phyloP scores from a whole-genome alignment of 2,797 vertebrate genomes.

The Macropodus opercularis region DNA sequence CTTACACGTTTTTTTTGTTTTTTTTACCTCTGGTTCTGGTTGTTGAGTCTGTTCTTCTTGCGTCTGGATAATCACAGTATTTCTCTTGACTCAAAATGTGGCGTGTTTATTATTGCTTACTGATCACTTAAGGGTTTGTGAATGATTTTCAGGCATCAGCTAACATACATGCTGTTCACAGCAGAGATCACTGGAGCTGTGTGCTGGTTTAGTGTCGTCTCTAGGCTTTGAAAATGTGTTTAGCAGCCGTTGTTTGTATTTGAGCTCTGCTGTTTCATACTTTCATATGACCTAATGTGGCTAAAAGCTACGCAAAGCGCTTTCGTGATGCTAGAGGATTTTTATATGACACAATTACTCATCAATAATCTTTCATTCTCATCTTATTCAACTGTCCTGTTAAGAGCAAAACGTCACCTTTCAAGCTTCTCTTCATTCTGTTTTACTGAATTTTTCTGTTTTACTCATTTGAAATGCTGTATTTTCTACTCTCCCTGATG shows the following conservation, averaged over 20 bases:
- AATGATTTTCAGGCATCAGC: not conserved
- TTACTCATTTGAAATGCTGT: not conserved
- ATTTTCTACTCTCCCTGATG: constrained; percentile 9
- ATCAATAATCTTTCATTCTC: no score
- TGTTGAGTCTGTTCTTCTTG: no score
- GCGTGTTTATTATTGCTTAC: not conserved
- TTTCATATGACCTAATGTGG: not conserved
- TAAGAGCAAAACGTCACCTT: no score
- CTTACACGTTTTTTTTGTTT: no score
- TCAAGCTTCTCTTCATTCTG: not conserved
- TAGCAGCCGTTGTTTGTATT: no score
- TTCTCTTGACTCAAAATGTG: no score
- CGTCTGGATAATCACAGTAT: no score
- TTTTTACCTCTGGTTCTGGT: no score
- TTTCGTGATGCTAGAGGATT: no score
- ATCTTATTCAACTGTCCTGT: no score
- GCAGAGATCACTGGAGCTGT: not conserved
- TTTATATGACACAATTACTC: no score
- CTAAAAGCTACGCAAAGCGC: not conserved
- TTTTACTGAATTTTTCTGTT: constrained; percentile 6
- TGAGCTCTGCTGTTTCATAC: not conserved
- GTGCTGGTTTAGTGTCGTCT: no score
- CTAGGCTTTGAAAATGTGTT: not conserved
- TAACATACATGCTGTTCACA: not conserved
- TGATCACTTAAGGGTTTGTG: not conserved